These are phyloP conservation scores for Sycophaga agraensis DNA, from an alignment of 1,140 invertebrate species.

Conservation along the genomic window DNA sequence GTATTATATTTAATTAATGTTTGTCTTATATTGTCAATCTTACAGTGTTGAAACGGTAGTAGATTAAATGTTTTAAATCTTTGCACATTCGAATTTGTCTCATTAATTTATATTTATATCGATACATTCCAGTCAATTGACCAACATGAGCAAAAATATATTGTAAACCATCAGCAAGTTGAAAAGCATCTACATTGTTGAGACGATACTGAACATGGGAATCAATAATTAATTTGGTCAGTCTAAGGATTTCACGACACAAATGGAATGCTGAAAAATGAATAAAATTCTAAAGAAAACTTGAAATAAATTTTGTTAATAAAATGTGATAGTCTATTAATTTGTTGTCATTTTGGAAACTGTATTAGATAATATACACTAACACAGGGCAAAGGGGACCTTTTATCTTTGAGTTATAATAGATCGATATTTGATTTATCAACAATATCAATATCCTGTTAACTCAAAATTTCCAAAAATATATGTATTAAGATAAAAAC, in stretches of 20 bases:
- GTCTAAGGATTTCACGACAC: constrained; percentile 94
- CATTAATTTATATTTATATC: constrained; percentile 99
- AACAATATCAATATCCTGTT: too few species aligned
- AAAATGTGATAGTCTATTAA: background rate
- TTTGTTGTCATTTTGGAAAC: constrained; percentile 20
- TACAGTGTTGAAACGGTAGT: constrained; percentile 99
- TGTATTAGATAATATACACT: constrained; percentile 2
- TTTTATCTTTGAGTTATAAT: background rate
- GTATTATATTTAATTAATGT: background rate
- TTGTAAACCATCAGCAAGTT: constrained; percentile 97
- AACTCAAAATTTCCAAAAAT: too few species aligned
- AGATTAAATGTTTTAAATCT: constrained; percentile 98
- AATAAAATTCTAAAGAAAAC: background rate
- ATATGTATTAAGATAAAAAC: too few species aligned
- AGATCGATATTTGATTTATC: background rate
- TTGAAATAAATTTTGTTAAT: constrained; percentile 17
- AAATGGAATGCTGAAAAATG: constrained; percentile 88
- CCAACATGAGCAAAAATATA: constrained; percentile 99
- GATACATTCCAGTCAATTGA: constrained; percentile 99
- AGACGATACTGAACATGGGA: constrained; percentile 98
- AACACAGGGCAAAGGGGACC: background rate
- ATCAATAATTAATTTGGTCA: constrained; percentile 98
- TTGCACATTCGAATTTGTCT: constrained; percentile 99
- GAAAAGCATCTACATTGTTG: constrained; percentile 99
- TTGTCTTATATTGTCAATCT: constrained; percentile 41